Conservation (phyloP, 2,113 vertebrate species). For the Onychorhynchus coronatus region DNA sequence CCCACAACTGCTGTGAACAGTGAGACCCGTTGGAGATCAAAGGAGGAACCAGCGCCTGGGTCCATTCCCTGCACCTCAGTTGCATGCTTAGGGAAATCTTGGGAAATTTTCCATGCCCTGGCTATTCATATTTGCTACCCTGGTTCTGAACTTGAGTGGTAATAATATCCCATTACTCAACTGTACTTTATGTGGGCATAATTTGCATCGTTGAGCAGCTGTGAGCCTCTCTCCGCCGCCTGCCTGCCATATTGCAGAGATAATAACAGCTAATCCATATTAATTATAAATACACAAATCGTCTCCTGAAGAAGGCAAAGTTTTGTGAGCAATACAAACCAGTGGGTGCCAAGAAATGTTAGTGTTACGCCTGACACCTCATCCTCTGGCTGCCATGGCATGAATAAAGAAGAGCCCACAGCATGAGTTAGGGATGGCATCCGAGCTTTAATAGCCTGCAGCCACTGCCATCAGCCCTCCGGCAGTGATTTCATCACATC, state of each 20-base stretch:
- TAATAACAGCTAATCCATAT: slow-evolving; percentile 77
- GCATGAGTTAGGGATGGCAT: slow-evolving; percentile 31
- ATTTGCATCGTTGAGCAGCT: slow-evolving; percentile 76
- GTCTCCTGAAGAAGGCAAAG: slow-evolving; percentile 64
- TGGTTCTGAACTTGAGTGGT: slow-evolving; percentile 44
- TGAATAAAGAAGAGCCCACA: slow-evolving; percentile 39
- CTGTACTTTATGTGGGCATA: slow-evolving; percentile 62
- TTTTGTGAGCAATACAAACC: slow-evolving; percentile 44
- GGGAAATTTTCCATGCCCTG: neutral
- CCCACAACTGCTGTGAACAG: neutral
- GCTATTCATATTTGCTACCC: slow-evolving; percentile 42
- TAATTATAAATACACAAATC: slow-evolving; percentile 76
- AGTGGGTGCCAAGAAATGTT: slow-evolving; percentile 64
- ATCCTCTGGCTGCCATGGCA: slow-evolving; percentile 26
- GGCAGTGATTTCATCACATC: slow-evolving; percentile 49
- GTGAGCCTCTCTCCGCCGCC: slow-evolving; percentile 62
- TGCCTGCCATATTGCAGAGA: slow-evolving; percentile 67
- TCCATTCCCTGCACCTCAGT: neutral
- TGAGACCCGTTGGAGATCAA: neutral
- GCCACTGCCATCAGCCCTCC: slow-evolving; percentile 49
- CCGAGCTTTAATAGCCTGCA: slow-evolving; percentile 53
- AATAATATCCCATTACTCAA: slow-evolving; percentile 59
- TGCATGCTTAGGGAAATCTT: neutral
- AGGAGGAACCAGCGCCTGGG: neutral
- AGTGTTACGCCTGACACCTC: slow-evolving; percentile 63